Conservation (phyloP, 2,113 vertebrate genomes). For the Lota lota region DNA sequence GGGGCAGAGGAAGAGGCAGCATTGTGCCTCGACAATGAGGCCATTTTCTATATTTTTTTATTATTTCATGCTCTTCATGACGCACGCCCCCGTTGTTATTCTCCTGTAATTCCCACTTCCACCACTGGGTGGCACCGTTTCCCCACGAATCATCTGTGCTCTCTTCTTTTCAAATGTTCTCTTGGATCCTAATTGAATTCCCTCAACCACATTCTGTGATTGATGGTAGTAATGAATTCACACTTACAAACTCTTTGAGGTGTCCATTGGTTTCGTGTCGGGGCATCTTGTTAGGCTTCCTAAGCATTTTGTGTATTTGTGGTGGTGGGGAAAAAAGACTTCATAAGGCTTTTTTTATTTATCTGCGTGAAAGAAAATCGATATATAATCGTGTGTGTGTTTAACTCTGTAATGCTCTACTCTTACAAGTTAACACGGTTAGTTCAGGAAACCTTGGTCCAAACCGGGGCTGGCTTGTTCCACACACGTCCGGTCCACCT, state of each 20-base stretch:
- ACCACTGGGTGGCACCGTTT: slow-evolving; percentile 71
- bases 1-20: too few relatives aligned
- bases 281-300: background rate
- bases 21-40: too few relatives aligned
- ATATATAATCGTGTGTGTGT: too few relatives aligned
- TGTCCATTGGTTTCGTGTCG: slow-evolving; percentile 1
- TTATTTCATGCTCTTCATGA: background rate
- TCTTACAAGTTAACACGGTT: background rate
- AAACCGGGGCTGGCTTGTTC: too few relatives aligned
- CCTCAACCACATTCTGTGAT: slow-evolving; percentile 60
- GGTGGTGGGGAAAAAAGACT: too few relatives aligned
- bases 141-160: slow-evolving; percentile 51
- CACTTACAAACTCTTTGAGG: slow-evolving; percentile 17
- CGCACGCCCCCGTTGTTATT: too few relatives aligned
- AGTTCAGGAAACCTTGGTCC: too few relatives aligned
- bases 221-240: slow-evolving; percentile 71
- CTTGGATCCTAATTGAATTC: slow-evolving; percentile 61
- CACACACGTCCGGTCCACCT: too few relatives aligned
- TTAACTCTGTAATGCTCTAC: background rate
- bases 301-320: too few relatives aligned
- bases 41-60: background rate
- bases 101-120: background rate
- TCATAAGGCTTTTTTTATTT: background rate
- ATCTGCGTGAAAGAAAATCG: background rate
- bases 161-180: slow-evolving; percentile 18